Conservation (phyloP, 92 coral and sea anemone species). For the Epizoanthus rinbou region DNA sequence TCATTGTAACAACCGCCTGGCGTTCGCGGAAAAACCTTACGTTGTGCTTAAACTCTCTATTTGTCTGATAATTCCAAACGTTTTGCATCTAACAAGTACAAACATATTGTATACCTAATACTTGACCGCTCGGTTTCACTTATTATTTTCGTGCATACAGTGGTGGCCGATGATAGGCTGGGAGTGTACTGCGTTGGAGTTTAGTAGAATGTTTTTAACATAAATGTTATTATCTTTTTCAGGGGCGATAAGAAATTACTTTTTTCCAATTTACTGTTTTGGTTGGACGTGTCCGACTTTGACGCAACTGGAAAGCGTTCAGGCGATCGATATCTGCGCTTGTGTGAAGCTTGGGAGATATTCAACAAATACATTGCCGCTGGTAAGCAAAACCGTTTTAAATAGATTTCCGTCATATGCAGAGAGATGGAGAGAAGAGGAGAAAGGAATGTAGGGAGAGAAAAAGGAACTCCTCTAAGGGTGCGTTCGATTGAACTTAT, state of each 20-base stretch:
- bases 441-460: too few relatives aligned
- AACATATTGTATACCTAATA: too few relatives aligned
- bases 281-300: conserved; percentile 90
- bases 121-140: neutral
- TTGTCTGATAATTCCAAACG: too few relatives aligned
- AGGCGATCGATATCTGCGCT: conserved; percentile 88
- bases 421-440: too few relatives aligned
- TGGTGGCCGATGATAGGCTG: neutral
- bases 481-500: too few relatives aligned
- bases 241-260: conserved; percentile 61
- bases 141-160: neutral
- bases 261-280: conserved; percentile 72
- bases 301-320: conserved; percentile 83
- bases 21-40: too few relatives aligned
- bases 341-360: conserved; percentile 91
- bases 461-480: too few relatives aligned
- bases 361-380: conserved; percentile 81
- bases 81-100: too few relatives aligned
- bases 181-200: too few relatives aligned
- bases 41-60: too few relatives aligned
- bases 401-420: too few relatives aligned
- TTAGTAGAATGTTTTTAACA: neutral
- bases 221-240: neutral
- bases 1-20: too few relatives aligned
- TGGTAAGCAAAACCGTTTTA: conserved; percentile 48